phyloP scores from a whole-genome alignment of 2,888 invertebrate species.

The Aromia moschata region DNA sequence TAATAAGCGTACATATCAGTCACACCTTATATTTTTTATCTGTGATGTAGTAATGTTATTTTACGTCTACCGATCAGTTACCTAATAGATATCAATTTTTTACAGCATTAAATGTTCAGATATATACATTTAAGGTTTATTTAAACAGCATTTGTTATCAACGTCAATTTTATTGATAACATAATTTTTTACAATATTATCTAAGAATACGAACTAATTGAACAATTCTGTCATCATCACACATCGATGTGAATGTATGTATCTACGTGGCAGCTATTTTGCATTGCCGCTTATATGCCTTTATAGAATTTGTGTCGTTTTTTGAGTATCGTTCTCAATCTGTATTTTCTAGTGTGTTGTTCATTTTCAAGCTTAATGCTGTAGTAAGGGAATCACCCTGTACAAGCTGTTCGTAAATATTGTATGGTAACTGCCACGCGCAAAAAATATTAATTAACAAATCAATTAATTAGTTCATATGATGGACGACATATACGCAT shows the following conservation, averaged over 20 bases:
- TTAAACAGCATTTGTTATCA: slow-evolving; percentile 8
- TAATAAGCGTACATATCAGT: not conserved
- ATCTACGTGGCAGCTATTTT: not conserved
- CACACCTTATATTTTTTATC: not conserved
- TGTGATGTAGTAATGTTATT: not conserved
- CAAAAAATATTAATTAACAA: no score
- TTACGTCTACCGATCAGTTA: not conserved
- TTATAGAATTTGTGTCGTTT: no score
- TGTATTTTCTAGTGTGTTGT: no score
- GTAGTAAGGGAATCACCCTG: no score
- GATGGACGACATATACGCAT: no score
- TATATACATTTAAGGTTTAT: slow-evolving; percentile 1
- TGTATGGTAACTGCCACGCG: no score
- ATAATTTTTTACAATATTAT: slow-evolving; percentile 3
- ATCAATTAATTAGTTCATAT: no score
- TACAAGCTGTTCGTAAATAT: no score
- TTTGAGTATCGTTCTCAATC: no score
- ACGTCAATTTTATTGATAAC: slow-evolving; percentile 17
- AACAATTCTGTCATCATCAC: slow-evolving; percentile 12
- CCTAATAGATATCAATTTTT: not conserved
- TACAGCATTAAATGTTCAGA: not conserved
- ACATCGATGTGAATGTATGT: slow-evolving; percentile 7
- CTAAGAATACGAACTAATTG: slow-evolving; percentile 1
- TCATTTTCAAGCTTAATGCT: no score
- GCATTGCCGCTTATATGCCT: no score